phyloP scores from a whole-genome alignment of 2,888 invertebrate species.

The Caenorhabditis panamensis region DNA sequence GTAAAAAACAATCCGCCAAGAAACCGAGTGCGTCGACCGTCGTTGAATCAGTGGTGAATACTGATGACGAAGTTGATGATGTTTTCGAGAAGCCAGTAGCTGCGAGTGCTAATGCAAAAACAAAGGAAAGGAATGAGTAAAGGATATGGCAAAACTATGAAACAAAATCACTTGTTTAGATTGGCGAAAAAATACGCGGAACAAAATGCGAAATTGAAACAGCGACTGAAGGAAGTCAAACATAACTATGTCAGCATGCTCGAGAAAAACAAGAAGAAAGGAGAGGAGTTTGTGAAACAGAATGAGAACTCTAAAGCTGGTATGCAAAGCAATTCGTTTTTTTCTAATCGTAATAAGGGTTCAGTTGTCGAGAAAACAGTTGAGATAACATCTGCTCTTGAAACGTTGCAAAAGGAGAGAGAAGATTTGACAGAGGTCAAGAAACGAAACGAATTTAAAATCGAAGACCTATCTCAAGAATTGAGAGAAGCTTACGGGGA shows the following conservation, averaged over 20 bases:
- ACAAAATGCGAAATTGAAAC: slow-evolving; percentile 60
- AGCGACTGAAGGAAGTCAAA: slow-evolving; percentile 54
- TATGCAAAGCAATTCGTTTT: too few relatives aligned
- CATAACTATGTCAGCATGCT: slow-evolving; percentile 20
- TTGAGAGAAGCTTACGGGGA: slow-evolving; percentile 52
- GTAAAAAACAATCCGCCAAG: background rate
- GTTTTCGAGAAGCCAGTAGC: slow-evolving; percentile 13
- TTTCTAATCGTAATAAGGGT: too few relatives aligned
- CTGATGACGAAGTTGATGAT: slow-evolving; percentile 31
- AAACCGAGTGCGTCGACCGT: background rate
- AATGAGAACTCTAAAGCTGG: slow-evolving; percentile 49
- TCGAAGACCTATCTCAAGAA: slow-evolving; percentile 38
- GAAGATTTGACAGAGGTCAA: slow-evolving; percentile 23
- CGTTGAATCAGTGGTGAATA: background rate
- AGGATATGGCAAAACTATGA: too few relatives aligned
- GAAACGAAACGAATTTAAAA: slow-evolving; percentile 34
- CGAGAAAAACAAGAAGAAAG: slow-evolving; percentile 41
- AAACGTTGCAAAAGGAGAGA: slow-evolving; percentile 22
- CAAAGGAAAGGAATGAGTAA: slow-evolving; percentile 27
- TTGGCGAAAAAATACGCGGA: slow-evolving; percentile 64
- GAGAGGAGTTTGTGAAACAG: slow-evolving; percentile 40
- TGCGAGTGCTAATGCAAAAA: background rate
- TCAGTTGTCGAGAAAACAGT: slow-evolving; percentile 49
- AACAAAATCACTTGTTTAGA: too few relatives aligned
- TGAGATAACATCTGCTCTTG: slow-evolving; percentile 15